Evolutionary conservation across 2,797 vertebrate species (phyloP), one percentile per base, ranked within the genome.

Genomic region (Chaetodon trifasciatus): DNA sequence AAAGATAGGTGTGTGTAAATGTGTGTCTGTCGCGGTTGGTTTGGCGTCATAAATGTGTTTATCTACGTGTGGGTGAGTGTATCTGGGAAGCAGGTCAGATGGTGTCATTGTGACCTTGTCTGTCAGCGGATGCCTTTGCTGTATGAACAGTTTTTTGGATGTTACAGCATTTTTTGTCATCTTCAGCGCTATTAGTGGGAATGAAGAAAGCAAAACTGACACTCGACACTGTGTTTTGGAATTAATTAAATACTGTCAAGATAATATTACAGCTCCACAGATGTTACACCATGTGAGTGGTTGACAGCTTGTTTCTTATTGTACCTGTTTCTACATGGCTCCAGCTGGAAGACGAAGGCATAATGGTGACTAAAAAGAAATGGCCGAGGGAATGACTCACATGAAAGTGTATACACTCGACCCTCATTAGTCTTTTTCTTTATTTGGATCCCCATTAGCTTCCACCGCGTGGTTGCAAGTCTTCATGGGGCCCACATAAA

Each of bases 1-100:
- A 82, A 88, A 89, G 50, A 76, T 58, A 68, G 73, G 74, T 74
- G 74, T 81, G 79, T 74, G 70, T 86, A 56, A 76, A 70, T 76
- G 84, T 60, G 70, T 65, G 62, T 52, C 19, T 4, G 15, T 56
- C 79, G 42, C 70, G 23, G 24, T 71, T 63, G 63, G 39, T 58
- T 77, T 71, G 63, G 11, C 72, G 65, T 42, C 32, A 64, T 52
- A 16, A 73, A 61, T 52, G 47, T 60, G 35, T 55, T 71, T 74
- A 53, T 74, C 32, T 75, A 12, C 16, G 3, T n/a, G 47, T 44
- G 49, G 5, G 56, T 71, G 55, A 61, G 6, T 70, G 42, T 32
- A 21, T 66, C 21, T 55, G 49, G 21, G 40, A 65, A 74, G 56
- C 42, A 44, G 64, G 68, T 50, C 82, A 66, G 2, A 70, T 58